These are phyloP conservation scores for Ondatra zibethicus DNA, from an alignment of 2,113 vertebrate genomes.

Conservation along the genomic window DNA sequence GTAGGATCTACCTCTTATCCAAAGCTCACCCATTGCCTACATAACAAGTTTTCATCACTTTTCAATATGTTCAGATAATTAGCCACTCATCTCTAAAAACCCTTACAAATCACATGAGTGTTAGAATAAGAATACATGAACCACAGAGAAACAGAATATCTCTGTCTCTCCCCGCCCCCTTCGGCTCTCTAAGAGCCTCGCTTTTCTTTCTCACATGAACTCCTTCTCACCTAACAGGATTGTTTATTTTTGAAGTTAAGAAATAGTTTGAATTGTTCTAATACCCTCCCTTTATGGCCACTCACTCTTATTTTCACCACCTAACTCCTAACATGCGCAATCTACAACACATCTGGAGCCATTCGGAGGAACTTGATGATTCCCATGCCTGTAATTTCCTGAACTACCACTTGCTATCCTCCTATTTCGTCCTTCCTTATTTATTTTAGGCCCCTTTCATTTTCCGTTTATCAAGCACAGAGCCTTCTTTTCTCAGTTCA, in stretches of 20 bases:
- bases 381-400: not conserved
- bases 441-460: not conserved
- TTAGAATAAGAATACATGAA: not conserved
- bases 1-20: not conserved
- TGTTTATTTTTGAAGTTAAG: not conserved
- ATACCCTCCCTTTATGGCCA: not conserved
- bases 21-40: not conserved
- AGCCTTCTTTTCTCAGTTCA: not conserved
- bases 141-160: not conserved
- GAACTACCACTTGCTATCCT: not conserved
- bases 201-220: not conserved
- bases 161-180: not conserved
- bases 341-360: not conserved
- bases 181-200: not conserved
- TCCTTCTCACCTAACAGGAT: not conserved
- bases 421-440: not conserved
- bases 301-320: not conserved
- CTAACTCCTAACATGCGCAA: not conserved
- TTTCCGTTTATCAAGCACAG: not conserved
- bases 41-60: not conserved
- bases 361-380: not conserved
- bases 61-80: not conserved
- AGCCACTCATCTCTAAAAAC: not conserved
- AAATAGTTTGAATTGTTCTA: not conserved
- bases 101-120: not conserved